Conservation (phyloP, 2,888 invertebrate species). For the Orthonevra nobilis region DNA sequence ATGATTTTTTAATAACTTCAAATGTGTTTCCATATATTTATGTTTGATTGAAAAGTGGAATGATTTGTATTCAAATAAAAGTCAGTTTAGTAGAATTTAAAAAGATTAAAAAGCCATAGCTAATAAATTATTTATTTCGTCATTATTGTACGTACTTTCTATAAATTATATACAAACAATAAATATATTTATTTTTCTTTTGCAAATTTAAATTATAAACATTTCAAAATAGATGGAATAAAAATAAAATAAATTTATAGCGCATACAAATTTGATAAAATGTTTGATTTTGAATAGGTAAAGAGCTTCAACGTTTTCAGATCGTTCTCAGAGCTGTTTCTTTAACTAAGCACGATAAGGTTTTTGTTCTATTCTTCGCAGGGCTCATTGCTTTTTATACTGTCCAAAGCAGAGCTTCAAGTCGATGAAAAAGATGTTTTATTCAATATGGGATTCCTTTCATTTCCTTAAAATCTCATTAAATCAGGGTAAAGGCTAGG, state of each 20-base stretch:
- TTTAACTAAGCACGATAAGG: too few relatives aligned
- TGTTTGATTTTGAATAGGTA: not conserved
- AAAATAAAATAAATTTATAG: constrained; percentile 62
- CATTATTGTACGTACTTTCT: constrained; percentile 34
- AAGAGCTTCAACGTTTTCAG: too few relatives aligned
- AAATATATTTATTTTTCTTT: constrained; percentile 64
- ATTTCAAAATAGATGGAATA: constrained; percentile 47
- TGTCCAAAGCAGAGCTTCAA: too few relatives aligned
- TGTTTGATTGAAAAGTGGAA: constrained; percentile 25
- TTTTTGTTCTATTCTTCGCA: not conserved
- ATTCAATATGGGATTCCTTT: too few relatives aligned
- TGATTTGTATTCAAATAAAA: constrained; percentile 35
- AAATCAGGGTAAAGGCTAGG: too few relatives aligned
- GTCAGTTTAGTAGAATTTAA: constrained; percentile 24
- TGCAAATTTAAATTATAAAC: constrained; percentile 62
- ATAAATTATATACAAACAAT: constrained; percentile 51
- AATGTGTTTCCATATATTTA: constrained; percentile 15
- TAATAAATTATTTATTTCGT: constrained; percentile 57
- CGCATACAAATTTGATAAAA: constrained; percentile 16
- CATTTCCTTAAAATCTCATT: too few relatives aligned
- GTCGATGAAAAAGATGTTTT: too few relatives aligned
- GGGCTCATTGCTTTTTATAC: too few relatives aligned
- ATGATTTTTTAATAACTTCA: constrained; percentile 43
- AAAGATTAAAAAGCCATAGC: constrained; percentile 44
- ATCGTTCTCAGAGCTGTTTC: too few relatives aligned